Conservation (phyloP, 2,113 vertebrate species). For the Xenus cinereus region DNA sequence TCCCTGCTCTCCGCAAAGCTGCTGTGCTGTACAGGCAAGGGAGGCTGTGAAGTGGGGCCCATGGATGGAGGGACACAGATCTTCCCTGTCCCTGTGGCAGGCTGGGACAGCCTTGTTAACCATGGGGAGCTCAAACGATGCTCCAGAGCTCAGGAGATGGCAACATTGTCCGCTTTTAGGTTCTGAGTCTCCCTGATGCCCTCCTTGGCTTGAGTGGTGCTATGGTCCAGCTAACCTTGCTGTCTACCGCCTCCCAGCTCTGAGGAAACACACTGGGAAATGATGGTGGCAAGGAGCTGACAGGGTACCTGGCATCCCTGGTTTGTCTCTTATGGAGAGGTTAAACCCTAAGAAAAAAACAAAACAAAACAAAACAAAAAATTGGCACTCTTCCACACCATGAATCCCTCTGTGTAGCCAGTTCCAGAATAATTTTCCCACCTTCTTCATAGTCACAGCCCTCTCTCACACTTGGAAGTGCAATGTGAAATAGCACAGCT, state of each 20-base stretch:
- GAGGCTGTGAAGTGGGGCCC: background rate
- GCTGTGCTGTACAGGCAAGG: background rate
- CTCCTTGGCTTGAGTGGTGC: background rate
- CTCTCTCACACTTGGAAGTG: background rate
- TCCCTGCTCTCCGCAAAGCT: background rate
- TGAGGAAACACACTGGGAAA: background rate
- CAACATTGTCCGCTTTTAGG: background rate
- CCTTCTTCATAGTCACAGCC: background rate
- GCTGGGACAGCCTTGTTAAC: background rate
- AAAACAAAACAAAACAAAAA: background rate
- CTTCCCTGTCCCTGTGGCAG: background rate
- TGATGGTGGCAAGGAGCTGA: background rate
- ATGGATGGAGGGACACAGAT: background rate
- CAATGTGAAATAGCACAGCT: background rate
- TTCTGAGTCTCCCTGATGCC: background rate
- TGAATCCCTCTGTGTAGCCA: background rate
- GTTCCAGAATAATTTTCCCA: background rate
- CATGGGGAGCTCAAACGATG: background rate
- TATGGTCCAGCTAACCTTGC: background rate
- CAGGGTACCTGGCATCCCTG: background rate
- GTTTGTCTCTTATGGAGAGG: background rate
- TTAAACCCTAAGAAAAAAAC: background rate
- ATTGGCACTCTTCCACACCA: background rate
- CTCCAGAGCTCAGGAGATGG: background rate
- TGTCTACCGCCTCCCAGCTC: background rate